Base-by-base conservation (phyloP, 2,113 vertebrate species). In the Elephantulus edwardii region DNA sequence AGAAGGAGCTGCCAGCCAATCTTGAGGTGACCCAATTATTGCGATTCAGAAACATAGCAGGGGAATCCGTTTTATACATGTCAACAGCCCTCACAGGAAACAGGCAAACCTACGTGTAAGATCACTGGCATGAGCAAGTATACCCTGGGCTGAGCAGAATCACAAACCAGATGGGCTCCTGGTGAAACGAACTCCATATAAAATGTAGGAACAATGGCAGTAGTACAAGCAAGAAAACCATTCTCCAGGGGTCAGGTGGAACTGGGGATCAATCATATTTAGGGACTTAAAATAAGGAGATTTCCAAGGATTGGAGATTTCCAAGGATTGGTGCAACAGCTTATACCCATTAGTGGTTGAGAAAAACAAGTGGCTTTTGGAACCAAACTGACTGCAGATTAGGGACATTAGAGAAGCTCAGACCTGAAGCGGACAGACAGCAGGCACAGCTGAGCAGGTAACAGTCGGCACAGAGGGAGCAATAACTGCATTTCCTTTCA, bases 361-460 rank as follows among this genome's bases (percentile, higher is more conserved):
- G 64, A 88, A 91, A 92, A 85, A 74, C 42, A 75, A 46, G 35
- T 70, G 48, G 52, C 40, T 75, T 79, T 52, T 68, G 71, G 66
- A 83, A 20, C 38, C 52, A 70, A 83, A 20, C 10, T 24, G 56
- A 74, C 62, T 86, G 68, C 56, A 70, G 38, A 70, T 24, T 5
- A 46, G 16, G 40, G 64, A 22, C 17, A 13, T 26, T n/a, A 33
- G 28, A 42, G 74, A 72, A 88, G 30, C 28, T n/a, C 16, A 56
- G 38, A 62, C 48, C 60, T 52, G 66, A 40, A 82, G 60, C 24
- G 46, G 83, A 56, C 19, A 52, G 30, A 74, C 19, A 87, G 26
- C 68, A 68, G 80, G 70, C 30, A 76, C n/a, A 85, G 68, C 3
- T 8, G 58, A 79, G 35, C 20, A 78, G 20, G 7, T 38, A 76